Conservation (phyloP, 1,140 invertebrate species). For the Cydia splendana region DNA sequence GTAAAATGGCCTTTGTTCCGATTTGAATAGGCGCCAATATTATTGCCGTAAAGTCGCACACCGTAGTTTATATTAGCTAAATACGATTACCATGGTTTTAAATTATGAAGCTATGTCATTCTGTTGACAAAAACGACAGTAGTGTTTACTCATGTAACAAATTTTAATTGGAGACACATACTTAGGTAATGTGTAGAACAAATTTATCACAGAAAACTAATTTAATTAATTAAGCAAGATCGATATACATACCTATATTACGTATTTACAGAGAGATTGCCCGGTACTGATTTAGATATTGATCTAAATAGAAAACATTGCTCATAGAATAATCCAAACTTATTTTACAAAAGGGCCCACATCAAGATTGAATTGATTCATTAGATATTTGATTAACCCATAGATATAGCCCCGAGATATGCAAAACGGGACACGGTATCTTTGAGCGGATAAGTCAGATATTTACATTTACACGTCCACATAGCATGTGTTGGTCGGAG, state of each 20-base stretch:
- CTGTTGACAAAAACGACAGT: slow-evolving; percentile 1
- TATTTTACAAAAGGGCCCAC: slow-evolving; percentile 24
- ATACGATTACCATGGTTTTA: neutral
- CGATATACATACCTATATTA: too few relatives aligned
- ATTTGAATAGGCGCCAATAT: neutral
- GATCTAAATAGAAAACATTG: slow-evolving; percentile 43
- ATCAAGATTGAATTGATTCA: slow-evolving; percentile 53
- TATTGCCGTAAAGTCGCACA: neutral
- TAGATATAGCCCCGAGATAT: slow-evolving; percentile 64
- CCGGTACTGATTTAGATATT: too few relatives aligned
- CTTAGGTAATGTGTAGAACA: too few relatives aligned
- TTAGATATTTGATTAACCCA: slow-evolving; percentile 64
- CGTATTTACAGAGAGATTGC: neutral
- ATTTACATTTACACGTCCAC: slow-evolving; percentile 50
- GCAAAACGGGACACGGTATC: slow-evolving; percentile 57
- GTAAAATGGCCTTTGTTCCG: neutral
- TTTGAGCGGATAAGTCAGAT: slow-evolving; percentile 44
- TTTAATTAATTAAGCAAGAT: neutral
- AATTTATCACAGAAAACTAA: too few relatives aligned
- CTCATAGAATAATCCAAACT: slow-evolving; percentile 1
- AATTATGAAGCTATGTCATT: neutral
- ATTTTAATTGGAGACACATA: too few relatives aligned
- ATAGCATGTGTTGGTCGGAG: slow-evolving; percentile 26
- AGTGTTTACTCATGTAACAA: too few relatives aligned
- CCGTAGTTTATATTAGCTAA: neutral